phyloP scores from a whole-genome alignment of 1,140 invertebrate genomes.

The Aphelenchoides fujianensis region DNA sequence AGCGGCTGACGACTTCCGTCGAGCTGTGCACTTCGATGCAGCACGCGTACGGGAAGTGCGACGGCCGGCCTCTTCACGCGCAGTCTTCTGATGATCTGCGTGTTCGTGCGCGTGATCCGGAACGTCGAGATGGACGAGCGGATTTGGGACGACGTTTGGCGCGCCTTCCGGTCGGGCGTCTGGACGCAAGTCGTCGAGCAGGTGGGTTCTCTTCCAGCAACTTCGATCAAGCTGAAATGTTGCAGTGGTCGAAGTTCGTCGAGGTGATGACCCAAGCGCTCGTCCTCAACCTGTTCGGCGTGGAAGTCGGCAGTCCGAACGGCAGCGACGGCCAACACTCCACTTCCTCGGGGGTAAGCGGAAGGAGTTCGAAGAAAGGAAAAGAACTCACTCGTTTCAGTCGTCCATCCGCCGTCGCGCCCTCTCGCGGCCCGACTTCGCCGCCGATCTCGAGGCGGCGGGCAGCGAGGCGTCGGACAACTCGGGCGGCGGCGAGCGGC shows the following conservation, averaged over 20 bases:
- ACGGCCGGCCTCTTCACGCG: constrained; percentile 50
- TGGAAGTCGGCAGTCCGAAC: constrained; percentile 24
- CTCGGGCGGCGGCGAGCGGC: background rate
- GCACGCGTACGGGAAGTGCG: constrained; percentile 40
- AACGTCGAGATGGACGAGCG: constrained; percentile 54
- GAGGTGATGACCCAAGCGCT: constrained; percentile 53
- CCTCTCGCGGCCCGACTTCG: constrained; percentile 2
- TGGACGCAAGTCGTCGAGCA: constrained; percentile 57
- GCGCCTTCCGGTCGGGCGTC: constrained; percentile 43
- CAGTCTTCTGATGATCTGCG: constrained; percentile 43
- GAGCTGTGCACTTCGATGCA: constrained; percentile 31
- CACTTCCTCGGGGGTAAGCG: background rate
- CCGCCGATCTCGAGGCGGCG: background rate
- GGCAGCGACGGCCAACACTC: background rate
- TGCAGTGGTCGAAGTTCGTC: constrained; percentile 40
- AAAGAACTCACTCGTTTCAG: no score
- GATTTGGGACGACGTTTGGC: constrained; percentile 55
- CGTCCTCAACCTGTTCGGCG: constrained; percentile 51
- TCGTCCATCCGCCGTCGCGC: background rate
- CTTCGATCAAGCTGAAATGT: background rate
- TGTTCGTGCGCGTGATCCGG: constrained; percentile 53
- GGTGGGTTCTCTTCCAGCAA: no score
- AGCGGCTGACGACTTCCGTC: constrained; percentile 30
- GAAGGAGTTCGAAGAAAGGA: background rate
- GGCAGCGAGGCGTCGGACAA: background rate